phyloP scores from a whole-genome alignment of 53 echinoderm and acorn worm genomes.

The Patiria pectinifera region DNA sequence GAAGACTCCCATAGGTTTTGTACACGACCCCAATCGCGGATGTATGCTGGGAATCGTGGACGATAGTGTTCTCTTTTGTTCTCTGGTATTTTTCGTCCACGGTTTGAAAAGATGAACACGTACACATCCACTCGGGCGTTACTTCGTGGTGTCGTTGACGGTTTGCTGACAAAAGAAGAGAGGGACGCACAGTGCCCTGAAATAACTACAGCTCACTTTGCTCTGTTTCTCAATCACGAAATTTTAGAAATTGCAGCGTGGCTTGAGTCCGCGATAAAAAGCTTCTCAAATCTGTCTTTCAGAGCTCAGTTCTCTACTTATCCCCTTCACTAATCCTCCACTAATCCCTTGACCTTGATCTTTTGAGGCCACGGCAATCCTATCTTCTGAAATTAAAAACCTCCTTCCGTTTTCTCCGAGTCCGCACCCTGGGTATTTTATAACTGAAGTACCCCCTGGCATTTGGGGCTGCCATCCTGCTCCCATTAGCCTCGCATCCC shows the following conservation, averaged over 20 bases:
- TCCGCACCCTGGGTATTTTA: not conserved
- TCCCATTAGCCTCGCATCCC: not conserved
- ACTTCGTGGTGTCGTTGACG: too few species aligned
- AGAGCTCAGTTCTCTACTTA: not conserved
- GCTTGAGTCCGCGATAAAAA: not conserved
- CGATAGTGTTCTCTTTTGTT: too few species aligned
- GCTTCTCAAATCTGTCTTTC: not conserved
- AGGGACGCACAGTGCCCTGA: too few species aligned
- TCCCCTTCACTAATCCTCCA: too few species aligned
- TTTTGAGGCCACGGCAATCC: not conserved
- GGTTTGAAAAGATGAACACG: too few species aligned
- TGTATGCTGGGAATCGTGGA: too few species aligned
- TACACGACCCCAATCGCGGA: too few species aligned
- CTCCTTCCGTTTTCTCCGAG: not conserved
- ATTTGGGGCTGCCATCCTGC: not conserved
- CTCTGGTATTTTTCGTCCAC: too few species aligned
- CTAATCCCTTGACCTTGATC: not conserved
- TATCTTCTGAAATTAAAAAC: slow-evolving; percentile 12
- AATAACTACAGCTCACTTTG: too few species aligned
- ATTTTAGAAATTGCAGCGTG: not conserved
- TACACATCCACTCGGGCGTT: too few species aligned
- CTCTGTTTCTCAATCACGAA: not conserved
- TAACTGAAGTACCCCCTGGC: not conserved
- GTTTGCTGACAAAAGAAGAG: too few species aligned
- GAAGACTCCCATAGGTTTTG: too few species aligned